phyloP scores from a whole-genome alignment of 2,113 vertebrate species.

The Jacana jacana region DNA sequence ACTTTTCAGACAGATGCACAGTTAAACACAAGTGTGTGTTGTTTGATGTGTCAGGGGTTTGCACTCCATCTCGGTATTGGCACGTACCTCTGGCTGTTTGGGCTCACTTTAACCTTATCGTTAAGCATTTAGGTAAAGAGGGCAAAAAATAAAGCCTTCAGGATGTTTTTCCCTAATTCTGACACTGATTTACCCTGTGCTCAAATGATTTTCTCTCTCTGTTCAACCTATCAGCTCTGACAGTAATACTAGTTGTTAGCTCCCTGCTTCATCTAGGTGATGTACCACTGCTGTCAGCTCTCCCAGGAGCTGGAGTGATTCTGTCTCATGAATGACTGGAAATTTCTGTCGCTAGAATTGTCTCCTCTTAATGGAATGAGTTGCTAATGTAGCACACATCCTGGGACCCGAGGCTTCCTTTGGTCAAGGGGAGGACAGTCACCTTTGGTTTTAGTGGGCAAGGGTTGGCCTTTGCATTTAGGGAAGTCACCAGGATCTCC shows the following conservation, averaged over 20 bases:
- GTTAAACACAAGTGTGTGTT: not conserved
- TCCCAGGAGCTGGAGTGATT: not conserved
- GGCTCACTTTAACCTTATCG: not conserved
- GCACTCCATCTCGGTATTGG: not conserved
- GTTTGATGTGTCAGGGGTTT: not conserved
- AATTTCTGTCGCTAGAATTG: not conserved
- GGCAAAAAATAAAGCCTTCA: not conserved
- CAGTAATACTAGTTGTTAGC: not conserved
- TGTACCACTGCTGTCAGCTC: not conserved
- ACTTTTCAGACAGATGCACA: not conserved
- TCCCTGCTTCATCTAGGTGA: not conserved
- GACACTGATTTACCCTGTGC: not conserved
- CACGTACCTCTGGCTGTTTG: not conserved
- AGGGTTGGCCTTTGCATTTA: not conserved
- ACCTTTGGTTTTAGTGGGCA: not conserved
- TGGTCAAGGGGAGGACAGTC: not conserved
- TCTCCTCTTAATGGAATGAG: not conserved
- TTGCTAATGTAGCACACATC: not conserved
- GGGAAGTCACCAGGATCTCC: not conserved
- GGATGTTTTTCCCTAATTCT: not conserved
- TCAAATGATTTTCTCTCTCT: not conserved
- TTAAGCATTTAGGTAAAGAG: not conserved
- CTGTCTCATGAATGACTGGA: not conserved
- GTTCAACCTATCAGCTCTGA: not conserved
- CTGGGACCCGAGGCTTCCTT: not conserved